Evolutionary conservation across 2,888 invertebrate species (phyloP).

Genomic region (Molorchus minor): DNA sequence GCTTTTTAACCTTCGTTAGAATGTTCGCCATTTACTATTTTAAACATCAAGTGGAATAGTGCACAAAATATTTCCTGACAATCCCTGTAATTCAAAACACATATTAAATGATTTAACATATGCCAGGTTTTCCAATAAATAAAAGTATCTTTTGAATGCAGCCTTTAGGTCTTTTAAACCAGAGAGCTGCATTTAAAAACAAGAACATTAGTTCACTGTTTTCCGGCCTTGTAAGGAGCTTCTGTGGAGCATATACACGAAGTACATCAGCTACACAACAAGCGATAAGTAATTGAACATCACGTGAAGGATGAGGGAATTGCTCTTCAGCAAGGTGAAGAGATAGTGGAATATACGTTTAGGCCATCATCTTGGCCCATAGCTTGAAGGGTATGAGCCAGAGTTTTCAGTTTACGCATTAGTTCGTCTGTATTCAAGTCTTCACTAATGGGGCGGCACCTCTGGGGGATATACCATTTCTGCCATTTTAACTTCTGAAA

Average conservation of each 20-base stretch:
- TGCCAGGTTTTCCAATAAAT: conserved; percentile 94
- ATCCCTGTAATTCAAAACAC: conserved; percentile 97
- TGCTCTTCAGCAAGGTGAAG: conserved; percentile 92
- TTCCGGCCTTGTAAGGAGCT: conserved; percentile 95
- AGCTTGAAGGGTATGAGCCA: conserved; percentile 94
- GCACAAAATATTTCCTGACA: conserved; percentile 96
- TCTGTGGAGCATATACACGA: conserved; percentile 96
- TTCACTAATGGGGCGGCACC: conserved; percentile 93
- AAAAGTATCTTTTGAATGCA: conserved; percentile 97
- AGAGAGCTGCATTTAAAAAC: conserved; percentile 91
- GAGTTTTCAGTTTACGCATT: conserved; percentile 90
- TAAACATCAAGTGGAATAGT: conserved; percentile 92
- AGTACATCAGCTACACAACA: conserved; percentile 98
- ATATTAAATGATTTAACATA: conserved; percentile 99
- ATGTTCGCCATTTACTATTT: conserved; percentile 96
- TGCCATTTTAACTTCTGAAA: conserved; percentile 68
- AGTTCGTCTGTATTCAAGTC: conserved; percentile 96
- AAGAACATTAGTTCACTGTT: conserved; percentile 93
- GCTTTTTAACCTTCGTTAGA: conserved; percentile 94
- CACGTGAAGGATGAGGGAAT: conserved; percentile 88
- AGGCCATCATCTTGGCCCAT: conserved; percentile 97
- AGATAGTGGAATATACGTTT: conserved; percentile 91
- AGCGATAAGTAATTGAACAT: conserved; percentile 93
- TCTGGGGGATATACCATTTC: conserved; percentile 93
- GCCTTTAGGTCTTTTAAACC: conserved; percentile 96